Base-by-base conservation (phyloP, 2,888 invertebrate species). In the Scrobipalpa atriplicella region DNA sequence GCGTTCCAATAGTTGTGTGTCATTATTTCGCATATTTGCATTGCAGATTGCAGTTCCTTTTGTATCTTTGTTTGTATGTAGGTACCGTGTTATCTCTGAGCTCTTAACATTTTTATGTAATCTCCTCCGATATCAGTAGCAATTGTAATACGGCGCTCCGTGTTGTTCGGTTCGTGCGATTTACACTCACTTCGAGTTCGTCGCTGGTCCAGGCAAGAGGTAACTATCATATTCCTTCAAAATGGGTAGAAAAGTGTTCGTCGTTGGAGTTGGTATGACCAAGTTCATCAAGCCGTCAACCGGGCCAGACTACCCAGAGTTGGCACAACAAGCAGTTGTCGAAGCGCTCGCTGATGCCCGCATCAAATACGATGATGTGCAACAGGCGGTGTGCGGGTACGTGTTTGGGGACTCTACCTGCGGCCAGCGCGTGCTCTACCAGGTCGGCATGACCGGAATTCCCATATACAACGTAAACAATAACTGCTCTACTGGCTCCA, bases 391-490 rank as follows among this genome's bases (percentile, higher is more conserved):
- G 68, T 97, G 97, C 70, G 98, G 98, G 43, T 99, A 98, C 87
- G 98, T 98, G 41, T 98, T 97, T 83, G 99, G 99, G 0, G 99
- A 99, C 86, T 98, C 99, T 0, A 98, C 98, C 2, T 95, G 96
- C 86, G 99, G 99, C 0, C 99, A 99, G 90, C 94, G 99, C 72
- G 98, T 98, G 0, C 87, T 99, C 8, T 99, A 99, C 86, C 96
- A 97, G 72, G 94, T 99, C 54, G 99, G 99, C 67, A 95, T 99
- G 95, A 98, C 97, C 41, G 99, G 99, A 54, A 98, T 99, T 72
- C 99, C 99, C 5, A 96, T 99, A 73, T 98, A 97, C 90, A 99
- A 99, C 89, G 99, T 99, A 13, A 99, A 99, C 91, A 99, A 99
- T 85, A 99, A 99, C 82, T 99, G 99, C 83, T 97, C 99, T 0